Percentiles rank a stretch among this genome's conserved stretches.
These are phyloP conservation scores for Chinchilla lanigera DNA, from an alignment of 2,113 vertebrate genomes.

Conservation along the genomic window DNA sequence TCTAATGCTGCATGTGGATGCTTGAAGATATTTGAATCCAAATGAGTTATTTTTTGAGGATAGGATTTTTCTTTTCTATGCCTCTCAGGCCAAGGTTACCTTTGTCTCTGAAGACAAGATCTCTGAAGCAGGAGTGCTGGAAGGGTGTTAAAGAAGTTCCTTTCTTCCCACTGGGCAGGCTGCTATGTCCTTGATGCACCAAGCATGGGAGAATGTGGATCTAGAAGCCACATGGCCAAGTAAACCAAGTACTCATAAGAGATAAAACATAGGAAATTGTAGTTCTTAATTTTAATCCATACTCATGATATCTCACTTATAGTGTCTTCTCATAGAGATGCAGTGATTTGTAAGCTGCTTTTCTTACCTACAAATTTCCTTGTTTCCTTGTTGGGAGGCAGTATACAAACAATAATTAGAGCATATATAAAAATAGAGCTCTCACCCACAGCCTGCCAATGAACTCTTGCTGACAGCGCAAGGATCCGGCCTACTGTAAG, in stretches of 20 bases:
- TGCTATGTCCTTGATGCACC: background rate
- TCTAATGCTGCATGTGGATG: background rate
- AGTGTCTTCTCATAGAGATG: background rate
- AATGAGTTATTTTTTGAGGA: background rate
- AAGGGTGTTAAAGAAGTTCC: background rate
- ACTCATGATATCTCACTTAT: background rate
- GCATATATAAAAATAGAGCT: background rate
- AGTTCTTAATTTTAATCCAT: background rate
- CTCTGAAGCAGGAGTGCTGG: background rate
- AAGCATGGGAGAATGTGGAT: background rate
- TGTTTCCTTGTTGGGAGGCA: background rate
- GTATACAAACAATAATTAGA: background rate
- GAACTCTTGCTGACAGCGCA: background rate
- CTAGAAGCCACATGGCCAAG: background rate
- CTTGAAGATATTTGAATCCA: background rate
- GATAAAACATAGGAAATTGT: background rate
- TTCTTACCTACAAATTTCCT: background rate
- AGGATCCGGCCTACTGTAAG: background rate
- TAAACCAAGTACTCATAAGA: background rate
- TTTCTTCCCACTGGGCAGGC: background rate
- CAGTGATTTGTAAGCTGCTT: background rate
- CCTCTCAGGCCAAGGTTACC: background rate
- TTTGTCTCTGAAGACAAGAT: background rate
- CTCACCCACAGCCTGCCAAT: background rate
- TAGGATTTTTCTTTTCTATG: background rate